Evolutionary conservation across 2,113 vertebrate species (phyloP).

Genomic region (Alosa alosa): DNA sequence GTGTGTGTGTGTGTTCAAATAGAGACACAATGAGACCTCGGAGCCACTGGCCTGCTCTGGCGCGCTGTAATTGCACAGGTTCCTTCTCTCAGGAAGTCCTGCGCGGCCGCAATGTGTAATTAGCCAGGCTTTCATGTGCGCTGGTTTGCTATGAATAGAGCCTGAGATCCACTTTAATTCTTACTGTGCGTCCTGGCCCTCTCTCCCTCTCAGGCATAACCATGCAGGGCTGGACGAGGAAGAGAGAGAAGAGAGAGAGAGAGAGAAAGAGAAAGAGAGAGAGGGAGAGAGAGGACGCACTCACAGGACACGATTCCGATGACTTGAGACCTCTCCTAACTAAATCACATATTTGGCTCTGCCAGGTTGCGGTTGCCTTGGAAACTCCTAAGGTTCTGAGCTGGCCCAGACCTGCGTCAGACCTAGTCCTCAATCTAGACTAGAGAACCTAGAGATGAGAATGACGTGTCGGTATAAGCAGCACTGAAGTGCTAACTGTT

Average conservation of each 20-base stretch:
- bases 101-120: slow-evolving; percentile 47
- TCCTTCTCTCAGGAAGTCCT: slow-evolving; percentile 43
- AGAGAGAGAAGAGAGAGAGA: neutral
- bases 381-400: neutral
- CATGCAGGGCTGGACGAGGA: neutral
- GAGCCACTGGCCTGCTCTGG: neutral
- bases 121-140: slow-evolving; percentile 46
- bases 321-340: neutral
- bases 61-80: slow-evolving; percentile 48
- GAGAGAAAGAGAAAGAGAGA: neutral
- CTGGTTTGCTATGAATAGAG: slow-evolving; percentile 51
- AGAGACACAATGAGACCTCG: neutral
- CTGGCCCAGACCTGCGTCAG: neutral
- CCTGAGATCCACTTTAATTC: slow-evolving; percentile 40
- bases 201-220: neutral
- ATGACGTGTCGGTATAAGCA: too few species aligned
- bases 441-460: neutral
- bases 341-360: neutral
- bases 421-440: neutral
- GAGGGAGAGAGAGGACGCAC: too few species aligned
- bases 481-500: too few species aligned
- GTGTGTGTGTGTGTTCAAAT: neutral
- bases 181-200: slow-evolving; percentile 29
- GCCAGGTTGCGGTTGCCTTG: neutral
- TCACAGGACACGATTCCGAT: neutral